Percentiles rank a stretch among this genome's conserved stretches.
phyloP scores from a whole-genome alignment of 1,140 invertebrate genomes.

The Heliconius congener region DNA sequence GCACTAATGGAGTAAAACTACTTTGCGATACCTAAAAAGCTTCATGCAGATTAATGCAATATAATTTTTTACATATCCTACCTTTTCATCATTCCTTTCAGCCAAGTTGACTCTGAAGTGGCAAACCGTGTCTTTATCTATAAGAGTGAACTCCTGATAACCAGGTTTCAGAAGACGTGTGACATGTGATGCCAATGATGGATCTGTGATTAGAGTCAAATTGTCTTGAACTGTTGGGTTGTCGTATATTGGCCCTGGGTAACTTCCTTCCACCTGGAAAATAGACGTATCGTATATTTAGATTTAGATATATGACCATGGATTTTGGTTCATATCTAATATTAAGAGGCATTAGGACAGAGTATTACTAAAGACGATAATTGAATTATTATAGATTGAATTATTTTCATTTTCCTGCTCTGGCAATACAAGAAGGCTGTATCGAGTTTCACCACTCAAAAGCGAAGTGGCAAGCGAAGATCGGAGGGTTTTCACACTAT shows the following conservation, averaged over 20 bases:
- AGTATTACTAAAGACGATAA: too few species aligned
- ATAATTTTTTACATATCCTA: constrained; percentile 39
- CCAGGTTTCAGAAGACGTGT: constrained; percentile 53
- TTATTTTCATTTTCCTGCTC: too few species aligned
- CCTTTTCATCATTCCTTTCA: constrained; percentile 42
- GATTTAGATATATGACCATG: neutral
- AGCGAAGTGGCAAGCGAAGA: too few species aligned
- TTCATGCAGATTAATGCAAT: neutral
- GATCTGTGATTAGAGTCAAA: constrained; percentile 57
- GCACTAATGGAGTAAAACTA: too few species aligned
- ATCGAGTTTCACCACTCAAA: too few species aligned
- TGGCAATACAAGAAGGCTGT: too few species aligned
- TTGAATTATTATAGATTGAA: too few species aligned
- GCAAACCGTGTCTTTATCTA: constrained; percentile 60
- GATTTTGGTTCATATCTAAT: too few species aligned
- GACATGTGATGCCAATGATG: constrained; percentile 55
- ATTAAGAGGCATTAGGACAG: too few species aligned
- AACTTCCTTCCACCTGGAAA: constrained; percentile 47
- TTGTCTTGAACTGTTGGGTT: constrained; percentile 50
- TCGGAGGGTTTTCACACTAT: too few species aligned
- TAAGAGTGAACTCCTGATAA: constrained; percentile 60
- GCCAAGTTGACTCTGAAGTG: constrained; percentile 56
- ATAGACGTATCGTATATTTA: neutral
- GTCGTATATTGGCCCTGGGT: constrained; percentile 66
- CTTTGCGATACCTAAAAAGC: too few species aligned